Conservation (phyloP, 2,113 vertebrate genomes). For the Ardeotis arabs region DNA sequence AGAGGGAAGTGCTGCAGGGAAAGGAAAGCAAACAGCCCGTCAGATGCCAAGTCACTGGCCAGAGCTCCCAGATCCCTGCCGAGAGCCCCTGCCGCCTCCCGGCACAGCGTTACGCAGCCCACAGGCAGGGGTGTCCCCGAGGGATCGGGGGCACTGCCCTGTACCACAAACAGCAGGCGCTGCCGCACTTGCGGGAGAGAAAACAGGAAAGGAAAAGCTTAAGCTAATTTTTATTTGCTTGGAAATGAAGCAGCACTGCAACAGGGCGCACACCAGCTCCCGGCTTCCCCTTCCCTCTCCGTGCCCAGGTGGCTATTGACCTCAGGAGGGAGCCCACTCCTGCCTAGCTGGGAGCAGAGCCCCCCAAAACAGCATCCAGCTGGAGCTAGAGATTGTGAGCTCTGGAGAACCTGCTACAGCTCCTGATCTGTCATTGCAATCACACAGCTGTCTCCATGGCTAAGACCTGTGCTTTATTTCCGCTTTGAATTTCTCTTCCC, state of each 20-base stretch:
- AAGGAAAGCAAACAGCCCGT: neutral
- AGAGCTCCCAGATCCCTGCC: neutral
- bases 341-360: neutral
- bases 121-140: neutral
- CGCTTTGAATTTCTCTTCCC: neutral
- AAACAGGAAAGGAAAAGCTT: neutral
- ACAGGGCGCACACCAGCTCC: neutral
- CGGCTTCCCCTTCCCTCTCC: neutral
- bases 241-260: neutral
- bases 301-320: neutral
- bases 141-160: neutral
- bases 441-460: neutral
- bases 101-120: neutral
- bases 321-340: neutral
- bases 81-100: rapidly evolving
- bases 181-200: neutral
- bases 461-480: neutral
- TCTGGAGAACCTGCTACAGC: neutral
- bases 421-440: neutral
- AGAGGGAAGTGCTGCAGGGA: constrained; percentile 5
- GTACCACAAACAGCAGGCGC: neutral
- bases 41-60: neutral
- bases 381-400: neutral
- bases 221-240: neutral
- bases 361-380: neutral